Percentiles rank a stretch among this genome's conserved stretches.
These are phyloP conservation scores for Monomorium pharaonis DNA, from an alignment of 1,140 invertebrate species.

Conservation along the genomic window DNA sequence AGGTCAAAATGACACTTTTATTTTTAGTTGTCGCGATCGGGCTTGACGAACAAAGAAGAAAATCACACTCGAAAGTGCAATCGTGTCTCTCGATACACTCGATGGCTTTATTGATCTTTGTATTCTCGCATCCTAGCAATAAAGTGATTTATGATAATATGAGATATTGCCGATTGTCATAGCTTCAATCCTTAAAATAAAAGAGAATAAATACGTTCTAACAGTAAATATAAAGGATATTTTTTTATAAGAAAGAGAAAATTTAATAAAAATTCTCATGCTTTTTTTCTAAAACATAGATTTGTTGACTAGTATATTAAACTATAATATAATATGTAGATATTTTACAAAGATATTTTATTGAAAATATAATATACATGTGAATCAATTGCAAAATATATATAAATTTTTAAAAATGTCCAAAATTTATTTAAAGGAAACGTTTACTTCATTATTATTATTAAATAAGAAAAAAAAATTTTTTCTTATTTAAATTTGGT, in stretches of 20 bases:
- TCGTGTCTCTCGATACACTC: not conserved
- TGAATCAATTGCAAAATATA: not conserved
- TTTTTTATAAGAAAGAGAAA: not conserved
- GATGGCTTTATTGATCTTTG: constrained; percentile 22
- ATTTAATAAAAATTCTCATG: not conserved
- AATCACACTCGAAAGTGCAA: constrained; percentile 28
- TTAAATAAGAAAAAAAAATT: too few relatives aligned
- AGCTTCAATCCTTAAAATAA: not conserved
- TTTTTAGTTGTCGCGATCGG: constrained; percentile 43
- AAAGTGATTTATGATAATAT: constrained; percentile 20
- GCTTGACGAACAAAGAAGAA: constrained; percentile 42
- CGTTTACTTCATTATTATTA: not conserved
- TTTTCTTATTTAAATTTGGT: too few relatives aligned
- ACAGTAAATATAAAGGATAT: not conserved
- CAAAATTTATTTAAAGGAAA: not conserved
- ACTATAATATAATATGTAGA: not conserved
- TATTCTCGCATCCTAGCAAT: not conserved
- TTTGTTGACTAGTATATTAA: not conserved
- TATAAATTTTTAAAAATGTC: not conserved
- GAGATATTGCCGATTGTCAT: not conserved
- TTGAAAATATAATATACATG: not conserved
- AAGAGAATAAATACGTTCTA: not conserved
- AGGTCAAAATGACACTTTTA: constrained; percentile 28
- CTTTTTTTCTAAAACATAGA: not conserved
- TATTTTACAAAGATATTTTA: not conserved